A percentile compares a stretch with the other conserved stretches of the same genome.
phyloP scores from a whole-genome alignment of 2,888 invertebrate species.

The Dromius quadrimaculatus region DNA sequence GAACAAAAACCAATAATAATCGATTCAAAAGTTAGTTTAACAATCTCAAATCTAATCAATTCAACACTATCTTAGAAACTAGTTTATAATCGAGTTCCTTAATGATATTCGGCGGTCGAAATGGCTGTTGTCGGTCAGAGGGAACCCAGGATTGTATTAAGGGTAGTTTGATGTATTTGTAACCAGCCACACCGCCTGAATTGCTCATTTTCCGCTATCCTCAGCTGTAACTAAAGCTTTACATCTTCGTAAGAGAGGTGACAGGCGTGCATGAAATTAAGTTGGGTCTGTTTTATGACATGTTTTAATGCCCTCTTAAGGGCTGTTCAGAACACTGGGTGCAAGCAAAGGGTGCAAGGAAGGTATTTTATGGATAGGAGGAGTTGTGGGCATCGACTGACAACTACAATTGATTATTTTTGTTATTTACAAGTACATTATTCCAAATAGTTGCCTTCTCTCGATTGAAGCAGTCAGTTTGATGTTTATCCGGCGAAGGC shows the following conservation, averaged over 20 bases:
- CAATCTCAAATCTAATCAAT: conserved; percentile 31
- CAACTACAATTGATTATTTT: too few relatives aligned
- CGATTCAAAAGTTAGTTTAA: background rate
- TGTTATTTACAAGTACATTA: too few relatives aligned
- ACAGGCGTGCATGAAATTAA: conserved; percentile 34
- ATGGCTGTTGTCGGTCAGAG: conserved; percentile 1
- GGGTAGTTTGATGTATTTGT: conserved; percentile 14
- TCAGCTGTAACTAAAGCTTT: background rate
- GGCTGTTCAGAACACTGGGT: conserved; percentile 15
- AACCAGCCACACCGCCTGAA: background rate
- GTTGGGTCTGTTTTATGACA: conserved; percentile 42
- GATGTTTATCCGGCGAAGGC: conserved; percentile 13
- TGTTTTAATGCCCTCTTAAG: conserved; percentile 42
- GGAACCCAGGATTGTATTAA: background rate
- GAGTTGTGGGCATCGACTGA: too few relatives aligned
- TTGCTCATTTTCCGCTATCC: background rate
- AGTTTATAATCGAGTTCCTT: conserved; percentile 28
- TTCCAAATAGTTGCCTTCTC: too few relatives aligned
- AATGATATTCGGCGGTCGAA: conserved; percentile 31
- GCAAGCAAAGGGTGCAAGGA: background rate
- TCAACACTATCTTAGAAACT: conserved; percentile 16
- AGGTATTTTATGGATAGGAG: too few relatives aligned
- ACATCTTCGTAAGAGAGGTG: conserved; percentile 6
- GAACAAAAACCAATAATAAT: too few relatives aligned
- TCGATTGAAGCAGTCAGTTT: conserved; percentile 1